Percentiles rank a stretch among this genome's conserved stretches.
Evolutionary conservation across 2,797 vertebrate genomes (phyloP).

Genomic region (Lepus oiostolus): DNA sequence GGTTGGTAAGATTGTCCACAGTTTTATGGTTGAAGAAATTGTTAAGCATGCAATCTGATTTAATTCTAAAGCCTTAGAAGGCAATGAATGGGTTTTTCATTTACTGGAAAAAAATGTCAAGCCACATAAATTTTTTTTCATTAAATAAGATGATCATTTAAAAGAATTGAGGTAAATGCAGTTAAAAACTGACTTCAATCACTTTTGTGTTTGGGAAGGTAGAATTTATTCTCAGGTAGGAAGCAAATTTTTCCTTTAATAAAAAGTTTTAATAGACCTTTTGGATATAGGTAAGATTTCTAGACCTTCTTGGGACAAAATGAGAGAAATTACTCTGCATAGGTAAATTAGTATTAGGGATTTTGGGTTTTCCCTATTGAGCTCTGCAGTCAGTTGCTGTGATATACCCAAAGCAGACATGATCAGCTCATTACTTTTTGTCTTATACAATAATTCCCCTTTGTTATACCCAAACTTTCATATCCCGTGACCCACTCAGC

Average conservation of each 20-base stretch:
- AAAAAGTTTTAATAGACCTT: background rate
- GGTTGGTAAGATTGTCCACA: background rate
- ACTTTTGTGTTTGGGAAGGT: background rate
- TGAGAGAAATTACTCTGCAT: slow-evolving; percentile 9
- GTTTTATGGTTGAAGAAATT: background rate
- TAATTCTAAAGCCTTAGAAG: slow-evolving; percentile 9
- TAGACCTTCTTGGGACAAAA: background rate
- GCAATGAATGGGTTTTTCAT: background rate
- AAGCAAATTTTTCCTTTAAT: slow-evolving; percentile 28
- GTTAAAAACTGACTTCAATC: background rate
- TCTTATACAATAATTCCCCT: background rate
- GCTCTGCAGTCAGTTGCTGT: background rate
- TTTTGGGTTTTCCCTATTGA: background rate
- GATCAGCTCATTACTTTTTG: slow-evolving; percentile 19
- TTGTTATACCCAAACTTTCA: background rate
- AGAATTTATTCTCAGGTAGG: slow-evolving; percentile 21
- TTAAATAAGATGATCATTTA: background rate
- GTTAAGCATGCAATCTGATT: background rate
- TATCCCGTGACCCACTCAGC: background rate
- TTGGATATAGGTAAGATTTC: background rate
- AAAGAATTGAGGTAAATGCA: background rate
- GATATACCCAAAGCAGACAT: background rate
- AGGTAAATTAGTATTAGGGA: background rate
- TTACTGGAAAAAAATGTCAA: background rate
- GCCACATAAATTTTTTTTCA: background rate